Evolutionary conservation across 2,113 vertebrate species (phyloP), one percentile per base, ranked within the genome.

Genomic region (Oplegnathus fasciatus): DNA sequence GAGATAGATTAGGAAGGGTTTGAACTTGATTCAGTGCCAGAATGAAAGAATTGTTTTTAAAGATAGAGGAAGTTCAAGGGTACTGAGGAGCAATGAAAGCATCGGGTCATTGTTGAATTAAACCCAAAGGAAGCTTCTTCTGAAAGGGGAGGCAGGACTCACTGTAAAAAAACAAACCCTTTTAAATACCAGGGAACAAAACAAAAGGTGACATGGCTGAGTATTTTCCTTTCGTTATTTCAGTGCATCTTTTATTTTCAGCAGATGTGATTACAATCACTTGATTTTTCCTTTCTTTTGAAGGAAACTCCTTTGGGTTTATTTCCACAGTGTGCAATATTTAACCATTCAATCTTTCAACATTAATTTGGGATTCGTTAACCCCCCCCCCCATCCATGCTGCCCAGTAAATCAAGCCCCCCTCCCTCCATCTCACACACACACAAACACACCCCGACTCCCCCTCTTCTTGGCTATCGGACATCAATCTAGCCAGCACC

Each of bases 401-500:
- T 82, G 68, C 64, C 54, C 70, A 66, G 77, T 62, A 76, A 78
- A 84, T 78, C 74, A 88, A 77, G 6, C 58, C 24, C 82, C 73
- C 79, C 86, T 37, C 75, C 46, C 50, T 69, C 67, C 66, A 58
- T 57, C 48, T 4, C 50, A 69, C 82, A 46, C 64, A 72, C 82
- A 86, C 85, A 75, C 82, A 58, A 14, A 77, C 34, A 76, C 82
- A 68, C 69, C 22, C 80, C 2, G 44, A 88, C 91, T 83, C 88
- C 80, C 89, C 86, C 86, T 75, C 83, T 83, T 91, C 90, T 89
- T 90, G 91, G 93, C 94, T 92, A 94, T 93, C 65, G 90, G 87
- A 95, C 94, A 94, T 95, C 95, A 94, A 91, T 93, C 93, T 93
- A 91, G 92, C 93, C 91, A 91, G 94, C 93, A 92, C 92, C 89